Base-by-base conservation (phyloP, 37 sponge, comb jelly and placozoan species). In the Mnemiopsis leidyi region DNA sequence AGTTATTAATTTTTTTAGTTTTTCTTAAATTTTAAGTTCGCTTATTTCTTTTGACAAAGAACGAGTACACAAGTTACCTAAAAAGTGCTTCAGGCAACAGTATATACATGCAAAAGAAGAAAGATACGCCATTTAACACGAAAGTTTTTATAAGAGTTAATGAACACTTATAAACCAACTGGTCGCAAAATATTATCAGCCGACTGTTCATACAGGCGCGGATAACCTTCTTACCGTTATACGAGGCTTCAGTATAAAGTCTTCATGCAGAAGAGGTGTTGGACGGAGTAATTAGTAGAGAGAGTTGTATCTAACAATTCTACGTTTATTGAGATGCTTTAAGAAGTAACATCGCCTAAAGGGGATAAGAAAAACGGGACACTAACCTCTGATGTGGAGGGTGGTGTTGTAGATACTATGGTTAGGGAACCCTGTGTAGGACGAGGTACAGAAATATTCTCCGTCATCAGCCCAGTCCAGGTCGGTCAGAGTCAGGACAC, bases 361-460 rank as follows among this genome's bases (percentile, higher is more conserved):
- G 61, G 13, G 5, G 9, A 48, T 13, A 48, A 48, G 61, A 48
- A 48, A 48, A 3, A 69, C 73, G n/a, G 2, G 2, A 1, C 34
- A 77, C 61, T 5, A 36, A 85, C 90, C 90, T 85, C 90, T 38
- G n/a, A 85, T 85, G 40, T n/a, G 38, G 61, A 85, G 90, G 26
- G 90, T 85, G 33, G 90, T 29, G 90, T 85, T 85, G 90, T 40
- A 38, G 61, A 85, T 7, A 29, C 90, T 85, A 37, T 85, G 48
- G 28, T 85, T 61, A 18, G 90, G 90, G 48, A 36, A 85, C 23
- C 28, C 29, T 21, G 61, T 25, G 90, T 85, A 85, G 90, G 40
- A 40, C 5, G 90, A 38, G 90, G 90, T 85, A 40, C 90, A 85
- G 90, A 85, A 85, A 61, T 85, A 85, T 28, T 38, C 90, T 9